Base-by-base conservation (phyloP, 2,113 vertebrate genomes). In the Psilopogon haemacephalus region DNA sequence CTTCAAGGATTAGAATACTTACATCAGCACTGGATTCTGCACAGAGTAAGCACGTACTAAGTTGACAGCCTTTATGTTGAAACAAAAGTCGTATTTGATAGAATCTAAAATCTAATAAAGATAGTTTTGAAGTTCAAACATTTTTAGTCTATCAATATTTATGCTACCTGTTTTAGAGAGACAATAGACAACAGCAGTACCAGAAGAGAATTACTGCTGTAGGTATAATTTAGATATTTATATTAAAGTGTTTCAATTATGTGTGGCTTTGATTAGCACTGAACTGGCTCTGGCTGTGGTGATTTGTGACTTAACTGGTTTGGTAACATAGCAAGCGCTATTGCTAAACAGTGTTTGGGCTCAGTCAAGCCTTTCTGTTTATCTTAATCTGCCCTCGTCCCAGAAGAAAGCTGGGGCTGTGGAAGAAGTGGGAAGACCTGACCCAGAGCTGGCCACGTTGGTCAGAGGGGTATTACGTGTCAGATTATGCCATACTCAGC, bases 1-100 rank as follows among this genome's bases (percentile, higher is more conserved):
- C 98, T 99, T 87, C 99, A 99, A 95, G 99, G 99, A 40, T 96
- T 99, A 90, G 99, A 99, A 82, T 99, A 99, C 95, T 98, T 99
- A 91, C 99, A 99, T 96, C 98, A 98, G 28, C 98, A 99, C 79
- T 99, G 99, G 99, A 98, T 99, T 90, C 92, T 99, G 5, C 99
- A 99, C 93, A 98, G 99, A 98, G 99, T 99, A 98, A 98, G 98
- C 19, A 23, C 48, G 24, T 42, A 7, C 52, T 74, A 48, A 83
- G 85, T 9, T 54, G 21, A 37, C 30, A 58, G 28, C 58, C 48
- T 58, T 70, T 32, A 27, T 81, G 9, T 38, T 75, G 10, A 69
- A 81, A 40, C 18, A 35, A 2, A 91, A 86, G 24, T 81, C 20
- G n/a, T 6, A 6, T 58, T 76, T 63, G 27, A 4, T 28, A 27